phyloP scores from a whole-genome alignment of 2,888 invertebrate species.

The Diarsia dahlii region DNA sequence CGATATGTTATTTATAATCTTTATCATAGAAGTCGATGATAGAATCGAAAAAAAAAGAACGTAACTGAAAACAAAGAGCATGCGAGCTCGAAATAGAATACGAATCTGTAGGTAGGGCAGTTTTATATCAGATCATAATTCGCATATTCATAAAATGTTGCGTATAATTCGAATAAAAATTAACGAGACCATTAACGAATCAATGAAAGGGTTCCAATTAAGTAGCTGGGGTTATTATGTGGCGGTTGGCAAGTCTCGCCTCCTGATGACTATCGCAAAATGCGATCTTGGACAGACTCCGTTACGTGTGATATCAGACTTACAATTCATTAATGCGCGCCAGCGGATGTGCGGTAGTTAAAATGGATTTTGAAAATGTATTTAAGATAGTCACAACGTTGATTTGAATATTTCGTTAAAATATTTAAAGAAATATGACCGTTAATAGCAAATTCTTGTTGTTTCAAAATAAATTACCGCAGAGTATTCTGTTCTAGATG shows the following conservation, averaged over 20 bases:
- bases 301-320: conserved; percentile 72
- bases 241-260: conserved; percentile 77
- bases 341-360: conserved; percentile 62
- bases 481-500: conserved; percentile 64
- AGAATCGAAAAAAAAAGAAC: conserved; percentile 13
- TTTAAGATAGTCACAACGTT: conserved; percentile 45
- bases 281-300: conserved; percentile 81
- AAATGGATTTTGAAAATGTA: conserved; percentile 61
- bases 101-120: conserved; percentile 39
- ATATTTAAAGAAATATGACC: conserved; percentile 30
- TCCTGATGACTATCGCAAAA: conserved; percentile 82
- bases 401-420: conserved; percentile 34
- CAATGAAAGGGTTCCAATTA: conserved; percentile 86
- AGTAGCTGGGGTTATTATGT: conserved; percentile 81
- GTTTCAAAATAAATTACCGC: conserved; percentile 58
- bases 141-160: conserved; percentile 74
- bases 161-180: conserved; percentile 78
- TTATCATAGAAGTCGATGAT: conserved; percentile 14
- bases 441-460: conserved; percentile 22
- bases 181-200: conserved; percentile 87
- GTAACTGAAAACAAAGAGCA: conserved; percentile 15
- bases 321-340: conserved; percentile 62
- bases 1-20: conserved; percentile 49
- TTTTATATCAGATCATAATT: conserved; percentile 74
- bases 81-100: conserved; percentile 40